phyloP scores from a whole-genome alignment of 2,113 vertebrate genomes.

The Pelmatolapia mariae region DNA sequence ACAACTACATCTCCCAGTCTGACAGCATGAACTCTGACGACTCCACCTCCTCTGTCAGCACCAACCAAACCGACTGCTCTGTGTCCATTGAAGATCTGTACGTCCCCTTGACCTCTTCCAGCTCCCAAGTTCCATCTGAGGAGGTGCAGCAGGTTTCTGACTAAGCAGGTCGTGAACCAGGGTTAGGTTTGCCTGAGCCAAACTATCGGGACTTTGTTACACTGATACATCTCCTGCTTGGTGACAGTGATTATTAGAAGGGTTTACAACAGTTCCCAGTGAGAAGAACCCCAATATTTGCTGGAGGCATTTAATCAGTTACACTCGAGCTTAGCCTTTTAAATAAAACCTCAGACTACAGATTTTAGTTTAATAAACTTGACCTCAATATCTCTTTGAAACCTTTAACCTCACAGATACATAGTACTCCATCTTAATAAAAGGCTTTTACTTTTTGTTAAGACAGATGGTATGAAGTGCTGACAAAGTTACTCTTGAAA shows the following conservation, averaged over 20 bases:
- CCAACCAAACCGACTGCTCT: slow-evolving; percentile 36
- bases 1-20: slow-evolving; percentile 26
- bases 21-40: slow-evolving; percentile 24
- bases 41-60: slow-evolving; percentile 11
- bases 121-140: neutral
- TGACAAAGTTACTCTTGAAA: neutral
- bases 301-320: neutral
- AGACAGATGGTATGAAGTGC: neutral
- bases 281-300: neutral
- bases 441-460: neutral
- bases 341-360: neutral
- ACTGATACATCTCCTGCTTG: neutral
- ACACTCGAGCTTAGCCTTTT: neutral
- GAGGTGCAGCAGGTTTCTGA: neutral
- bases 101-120: neutral
- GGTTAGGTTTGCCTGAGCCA: neutral
- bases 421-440: neutral
- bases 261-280: neutral
- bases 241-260: neutral
- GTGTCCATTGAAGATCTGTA: slow-evolving; percentile 12
- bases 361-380: neutral
- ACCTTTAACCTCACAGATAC: neutral
- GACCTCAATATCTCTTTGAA: neutral
- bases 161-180: neutral
- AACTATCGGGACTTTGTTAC: neutral